Evolutionary conservation across 2,888 invertebrate species (phyloP), one percentile per base, ranked within the genome.

Genomic region (Rhagium mordax): DNA sequence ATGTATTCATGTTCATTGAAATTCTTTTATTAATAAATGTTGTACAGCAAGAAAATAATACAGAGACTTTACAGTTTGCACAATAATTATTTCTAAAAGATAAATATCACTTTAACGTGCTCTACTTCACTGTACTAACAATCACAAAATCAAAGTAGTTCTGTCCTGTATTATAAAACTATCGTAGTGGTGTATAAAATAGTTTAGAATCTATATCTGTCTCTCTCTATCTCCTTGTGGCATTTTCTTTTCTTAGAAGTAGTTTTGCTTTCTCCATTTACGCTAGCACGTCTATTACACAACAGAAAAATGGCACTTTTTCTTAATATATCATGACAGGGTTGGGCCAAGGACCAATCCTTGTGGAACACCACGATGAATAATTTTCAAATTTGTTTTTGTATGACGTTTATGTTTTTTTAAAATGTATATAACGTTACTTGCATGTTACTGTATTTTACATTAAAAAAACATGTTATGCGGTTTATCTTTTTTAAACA

Each of bases 61-160:
- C 71, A 72, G 71, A 71, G 67, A 76, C 57, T 33, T n/a, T 72
- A 61, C 16, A 59, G 15, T 64, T 72, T 69, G 75, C 74, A 77
- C 77, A 64, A 53, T 27, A 51, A 60, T 66, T 49, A 62, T 62
- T 51, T 41, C 57, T 68, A 20, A 41, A n/a, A 24, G 21, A 21
- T 60, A 68, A 59, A 47, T 4, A 71, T 59, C 61, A 72, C 70
- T 65, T 67, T 29, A 61, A 76, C 59, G 53, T 65, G 64, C 80
- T 80, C 76, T 81, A 81, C 78, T 81, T 79, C 81, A 81, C 81
- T 81, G 77, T 81, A 79, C 76, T 81, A 79, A 81, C 80, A 80
- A 81, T 82, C 81, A 82, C 82, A 79, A 82, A 69, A 60, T 48
- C 67, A 60, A 53, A 67, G 60, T 62, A 67, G 61, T 67, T 53